phyloP scores from a whole-genome alignment of 2,888 invertebrate genomes.

The Nezara viridula region DNA sequence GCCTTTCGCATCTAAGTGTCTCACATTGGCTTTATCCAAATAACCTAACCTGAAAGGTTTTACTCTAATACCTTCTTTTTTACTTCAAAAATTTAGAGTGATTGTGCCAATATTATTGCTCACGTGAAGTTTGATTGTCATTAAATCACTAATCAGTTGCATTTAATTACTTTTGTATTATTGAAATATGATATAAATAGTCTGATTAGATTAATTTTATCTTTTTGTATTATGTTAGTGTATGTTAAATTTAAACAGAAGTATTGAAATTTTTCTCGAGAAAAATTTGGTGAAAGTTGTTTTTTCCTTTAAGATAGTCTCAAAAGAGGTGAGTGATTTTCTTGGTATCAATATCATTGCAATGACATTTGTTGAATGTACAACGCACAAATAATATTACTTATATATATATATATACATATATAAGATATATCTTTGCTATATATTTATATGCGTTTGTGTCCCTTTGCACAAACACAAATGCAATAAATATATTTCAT shows the following conservation, averaged over 20 bases:
- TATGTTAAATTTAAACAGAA: not conserved
- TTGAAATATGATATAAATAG: slow-evolving; percentile 18
- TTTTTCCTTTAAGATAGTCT: slow-evolving; percentile 9
- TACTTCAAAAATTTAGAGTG: slow-evolving; percentile 28
- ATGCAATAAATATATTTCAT: slow-evolving; percentile 51
- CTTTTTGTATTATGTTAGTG: not conserved
- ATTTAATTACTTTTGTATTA: slow-evolving; percentile 4
- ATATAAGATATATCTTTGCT: slow-evolving; percentile 49
- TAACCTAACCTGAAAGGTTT: not conserved
- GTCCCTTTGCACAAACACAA: slow-evolving; percentile 8
- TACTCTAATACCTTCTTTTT: slow-evolving; percentile 36
- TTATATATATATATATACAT: slow-evolving; percentile 51
- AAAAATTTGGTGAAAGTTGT: not conserved
- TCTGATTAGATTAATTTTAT: slow-evolving; percentile 30
- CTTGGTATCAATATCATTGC: slow-evolving; percentile 54
- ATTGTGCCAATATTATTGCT: slow-evolving; percentile 57
- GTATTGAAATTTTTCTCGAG: not conserved
- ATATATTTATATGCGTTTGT: slow-evolving; percentile 51
- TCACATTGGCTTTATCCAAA: not conserved
- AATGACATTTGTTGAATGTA: slow-evolving; percentile 58
- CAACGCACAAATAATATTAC: slow-evolving; percentile 53
- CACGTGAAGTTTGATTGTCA: not conserved
- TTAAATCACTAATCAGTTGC: not conserved
- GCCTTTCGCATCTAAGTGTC: not conserved
- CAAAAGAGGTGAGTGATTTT: not conserved